Conservation (phyloP, 2,888 invertebrate genomes). For the Elegia similella region DNA sequence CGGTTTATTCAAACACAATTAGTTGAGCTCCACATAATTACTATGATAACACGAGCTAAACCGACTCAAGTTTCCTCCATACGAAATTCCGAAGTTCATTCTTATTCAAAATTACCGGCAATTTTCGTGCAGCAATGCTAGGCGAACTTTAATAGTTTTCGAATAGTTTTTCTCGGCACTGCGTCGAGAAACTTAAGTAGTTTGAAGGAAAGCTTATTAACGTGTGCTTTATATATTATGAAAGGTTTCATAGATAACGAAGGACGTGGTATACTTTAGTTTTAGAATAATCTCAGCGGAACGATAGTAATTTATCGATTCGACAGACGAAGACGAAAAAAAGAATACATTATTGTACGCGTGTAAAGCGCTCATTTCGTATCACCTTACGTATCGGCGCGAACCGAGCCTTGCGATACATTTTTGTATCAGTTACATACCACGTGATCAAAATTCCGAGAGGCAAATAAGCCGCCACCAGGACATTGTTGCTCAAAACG, state of each 20-base stretch:
- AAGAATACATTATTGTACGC: no score
- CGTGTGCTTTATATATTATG: background rate
- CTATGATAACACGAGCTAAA: conserved; percentile 31
- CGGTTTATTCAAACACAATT: conserved; percentile 13
- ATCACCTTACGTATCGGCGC: no score
- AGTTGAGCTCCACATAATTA: conserved; percentile 22
- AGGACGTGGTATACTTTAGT: no score
- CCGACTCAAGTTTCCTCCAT: conserved; percentile 43
- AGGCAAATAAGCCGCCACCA: conserved; percentile 29
- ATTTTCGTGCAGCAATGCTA: conserved; percentile 55
- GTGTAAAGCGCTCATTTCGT: no score
- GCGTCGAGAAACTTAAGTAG: conserved; percentile 44
- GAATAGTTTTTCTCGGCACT: conserved; percentile 57
- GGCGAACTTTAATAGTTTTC: conserved; percentile 55
- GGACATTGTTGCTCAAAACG: conserved; percentile 47
- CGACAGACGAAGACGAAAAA: no score
- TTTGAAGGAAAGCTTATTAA: conserved; percentile 23
- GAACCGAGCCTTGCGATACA: background rate
- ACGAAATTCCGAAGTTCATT: conserved; percentile 53
- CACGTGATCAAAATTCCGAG: background rate
- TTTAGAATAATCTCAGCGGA: no score
- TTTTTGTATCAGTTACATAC: background rate
- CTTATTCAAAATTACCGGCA: conserved; percentile 56
- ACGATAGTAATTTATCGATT: no score
- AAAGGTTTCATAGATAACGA: no score